Evolutionary conservation across 2,797 vertebrate genomes (phyloP), one percentile per base, ranked within the genome.

Genomic region (Dromococcyx pavoninus): DNA sequence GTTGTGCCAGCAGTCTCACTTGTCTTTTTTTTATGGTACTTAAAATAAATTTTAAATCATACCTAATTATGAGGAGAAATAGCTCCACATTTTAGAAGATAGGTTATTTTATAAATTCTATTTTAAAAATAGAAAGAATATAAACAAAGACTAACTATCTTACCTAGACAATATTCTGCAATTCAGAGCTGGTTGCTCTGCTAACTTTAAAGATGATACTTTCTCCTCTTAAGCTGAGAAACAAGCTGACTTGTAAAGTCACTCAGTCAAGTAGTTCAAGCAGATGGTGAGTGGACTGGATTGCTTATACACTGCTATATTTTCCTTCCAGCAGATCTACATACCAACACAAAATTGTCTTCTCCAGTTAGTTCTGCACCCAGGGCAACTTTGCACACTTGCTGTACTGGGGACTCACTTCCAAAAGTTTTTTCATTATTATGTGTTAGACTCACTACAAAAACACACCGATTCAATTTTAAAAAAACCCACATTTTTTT

Each of bases 121-220:
- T n/a, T n/a, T n/a, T n/a, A n/a, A 94, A 88, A 92, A 75, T 73
- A 91, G 71, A 82, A 84, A 70, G 17, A 65, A 44, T 71, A 72
- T 91, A 92, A 84, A 61, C 11, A 92, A 84, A 61, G 9, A 18
- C 35, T 33, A 25, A 76, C 46, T 70, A 22, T 85, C 41, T 86
- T 88, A 21, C 57, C 35, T 53, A 61, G 50, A 82, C 15, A 79
- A 58, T 57, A 37, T 83, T 91, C 53, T 80, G n/a, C 23, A 86
- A 60, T 64, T 89, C 57, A 77, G 78, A 87, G 25, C 28, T 48
- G 27, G 72, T 96, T 95, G 60, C 69, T 95, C 72, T 88, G 69
- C 65, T 80, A 88, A 88, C 70, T 91, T 88, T 32, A 50, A 76
- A 88, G 89, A n/a, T n/a, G 32, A 53, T 17, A 44, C 12, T 54